phyloP scores from a whole-genome alignment of 2,888 invertebrate genomes.

The Pseudococcus longispinus region DNA sequence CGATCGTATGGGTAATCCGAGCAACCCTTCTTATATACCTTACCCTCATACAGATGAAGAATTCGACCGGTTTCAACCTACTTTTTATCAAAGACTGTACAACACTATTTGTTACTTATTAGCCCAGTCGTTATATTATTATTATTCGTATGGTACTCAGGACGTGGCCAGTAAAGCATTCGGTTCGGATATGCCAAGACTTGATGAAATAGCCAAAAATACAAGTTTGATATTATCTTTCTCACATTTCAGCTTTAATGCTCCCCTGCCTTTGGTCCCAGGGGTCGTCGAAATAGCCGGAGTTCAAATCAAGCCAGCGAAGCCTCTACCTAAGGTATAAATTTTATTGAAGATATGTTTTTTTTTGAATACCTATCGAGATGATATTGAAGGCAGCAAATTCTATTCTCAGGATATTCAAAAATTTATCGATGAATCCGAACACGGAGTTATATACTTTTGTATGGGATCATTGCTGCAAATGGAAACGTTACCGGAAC shows the following conservation, averaged over 20 bases:
- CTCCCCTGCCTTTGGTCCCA: constrained; percentile 66
- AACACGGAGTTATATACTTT: constrained; percentile 75
- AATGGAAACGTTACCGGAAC: constrained; percentile 69
- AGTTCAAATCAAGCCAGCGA: constrained; percentile 62
- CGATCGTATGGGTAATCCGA: constrained; percentile 42
- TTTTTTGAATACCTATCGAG: too few relatives aligned
- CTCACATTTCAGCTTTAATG: constrained; percentile 66
- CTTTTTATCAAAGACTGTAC: constrained; percentile 47
- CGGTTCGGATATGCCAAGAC: background rate
- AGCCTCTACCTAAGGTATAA: constrained; percentile 55
- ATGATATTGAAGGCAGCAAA: too few relatives aligned
- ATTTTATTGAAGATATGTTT: background rate
- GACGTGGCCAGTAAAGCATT: background rate
- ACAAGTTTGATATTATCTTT: constrained; percentile 65
- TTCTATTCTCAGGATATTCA: constrained; percentile 64
- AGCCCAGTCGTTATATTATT: background rate
- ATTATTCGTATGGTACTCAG: background rate
- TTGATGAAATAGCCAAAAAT: constrained; percentile 60
- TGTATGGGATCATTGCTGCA: constrained; percentile 80
- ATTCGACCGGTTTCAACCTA: background rate
- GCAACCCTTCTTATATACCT: constrained; percentile 32
- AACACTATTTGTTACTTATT: background rate
- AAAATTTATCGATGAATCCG: constrained; percentile 71
- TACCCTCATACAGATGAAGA: constrained; percentile 14
- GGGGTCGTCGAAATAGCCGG: constrained; percentile 69